phyloP scores from a whole-genome alignment of 2,113 vertebrate species.

The Axis porcinus region DNA sequence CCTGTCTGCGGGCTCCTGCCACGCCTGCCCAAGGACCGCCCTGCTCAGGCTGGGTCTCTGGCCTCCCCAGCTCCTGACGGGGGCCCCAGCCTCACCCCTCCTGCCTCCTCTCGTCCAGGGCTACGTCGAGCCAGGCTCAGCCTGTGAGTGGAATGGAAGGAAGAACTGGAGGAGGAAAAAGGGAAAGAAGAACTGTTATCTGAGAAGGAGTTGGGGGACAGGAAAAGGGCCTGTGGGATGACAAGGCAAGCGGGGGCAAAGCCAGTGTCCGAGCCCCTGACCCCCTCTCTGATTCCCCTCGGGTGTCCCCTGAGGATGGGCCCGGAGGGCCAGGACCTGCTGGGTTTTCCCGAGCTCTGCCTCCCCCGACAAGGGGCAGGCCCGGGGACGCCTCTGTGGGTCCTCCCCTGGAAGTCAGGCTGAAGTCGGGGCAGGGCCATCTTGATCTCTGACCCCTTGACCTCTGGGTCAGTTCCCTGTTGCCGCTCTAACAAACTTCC shows the following conservation, averaged over 20 bases:
- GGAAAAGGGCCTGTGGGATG: background rate
- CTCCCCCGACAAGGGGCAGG: background rate
- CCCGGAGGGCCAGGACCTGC: background rate
- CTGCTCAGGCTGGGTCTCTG: background rate
- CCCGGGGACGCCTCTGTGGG: background rate
- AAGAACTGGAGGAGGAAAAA: background rate
- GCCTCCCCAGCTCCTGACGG: background rate
- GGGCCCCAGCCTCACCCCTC: rapidly evolving
- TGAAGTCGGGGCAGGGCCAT: background rate
- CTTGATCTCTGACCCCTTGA: background rate
- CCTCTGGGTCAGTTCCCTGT: background rate
- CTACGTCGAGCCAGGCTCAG: rapidly evolving
- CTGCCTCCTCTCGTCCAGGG: background rate
- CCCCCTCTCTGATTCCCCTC: no score
- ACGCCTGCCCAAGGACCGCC: rapidly evolving
- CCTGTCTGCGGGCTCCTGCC: rapidly evolving
- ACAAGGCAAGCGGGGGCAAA: background rate
- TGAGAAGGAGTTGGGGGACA: background rate
- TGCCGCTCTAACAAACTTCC: background rate
- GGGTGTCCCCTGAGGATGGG: background rate
- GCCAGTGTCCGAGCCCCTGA: background rate
- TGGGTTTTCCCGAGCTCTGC: background rate
- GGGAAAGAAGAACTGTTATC: background rate
- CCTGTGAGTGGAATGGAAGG: rapidly evolving
- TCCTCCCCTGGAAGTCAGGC: no score